Base-by-base conservation (phyloP, 2,888 invertebrate genomes). In the Cepaea hortensis region DNA sequence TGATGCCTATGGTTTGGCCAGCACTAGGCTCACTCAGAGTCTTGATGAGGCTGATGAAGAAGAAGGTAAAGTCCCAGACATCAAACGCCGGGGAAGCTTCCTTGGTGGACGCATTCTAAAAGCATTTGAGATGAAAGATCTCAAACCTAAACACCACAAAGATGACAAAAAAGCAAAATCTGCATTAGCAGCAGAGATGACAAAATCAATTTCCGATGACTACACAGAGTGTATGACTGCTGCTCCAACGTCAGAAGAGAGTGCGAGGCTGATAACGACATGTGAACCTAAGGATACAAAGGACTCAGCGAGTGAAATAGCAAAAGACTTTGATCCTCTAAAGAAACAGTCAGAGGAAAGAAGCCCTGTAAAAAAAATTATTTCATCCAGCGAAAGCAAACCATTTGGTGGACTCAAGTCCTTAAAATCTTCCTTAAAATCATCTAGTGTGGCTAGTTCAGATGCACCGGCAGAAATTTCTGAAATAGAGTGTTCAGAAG, bases 11-110 rank as follows among this genome's bases (percentile, higher is more conserved):
- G 87, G 81, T 13, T 18, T 88, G 48, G 68, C 87, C 11, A 79
- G 79, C 18, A 81, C 85, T 62, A 68, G 82, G 3, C 88, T 85
- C 1, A 87, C 88, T 20, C 87, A 88, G 48, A 87, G 87, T 65
- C 86, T 88, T 7, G 88, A 89, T 48, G 89, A 90, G 75, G 88
- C 88, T n/a, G 86, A 88, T 20, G 85, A 87, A 50, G 87, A 72
- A 15, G 72, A 76, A 35, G 7, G 48, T 9, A 62, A 81, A 35
- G 70, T 7, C 9, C 62, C 68, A 62, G 87, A 86, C n/a, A 87
- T 85, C 61, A 90, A 89, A 46, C 84, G 90, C 3, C 80, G 90
- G 35, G 88, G 88, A 48, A 90, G 90, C 35, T 90, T 89, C 62
- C 83, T 90, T 20, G 86, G 88, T 73, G 87, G 86, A n/a, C 88